Base-by-base conservation (phyloP, 2,888 invertebrate genomes). In the Amiota communis region DNA sequence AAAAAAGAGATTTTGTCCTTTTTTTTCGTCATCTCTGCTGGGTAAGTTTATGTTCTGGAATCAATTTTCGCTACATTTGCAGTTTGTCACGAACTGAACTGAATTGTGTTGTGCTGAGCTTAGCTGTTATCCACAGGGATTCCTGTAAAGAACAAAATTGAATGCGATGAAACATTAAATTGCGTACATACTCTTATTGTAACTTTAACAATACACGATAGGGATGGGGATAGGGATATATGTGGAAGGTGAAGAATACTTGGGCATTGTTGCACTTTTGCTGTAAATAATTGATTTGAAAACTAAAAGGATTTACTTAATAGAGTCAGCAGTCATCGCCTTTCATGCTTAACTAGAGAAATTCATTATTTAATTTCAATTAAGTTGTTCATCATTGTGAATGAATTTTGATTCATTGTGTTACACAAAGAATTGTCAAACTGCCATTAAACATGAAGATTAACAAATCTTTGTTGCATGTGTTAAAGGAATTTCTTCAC, bases 1-100 rank as follows among this genome's bases (percentile, higher is more conserved):
- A 20, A 59, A 59, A 11, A 20, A 20, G 13, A 59, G 17, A 17
- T 11, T 17, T 20, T 20, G 8, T 74, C 78, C 75, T 79, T 76
- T 80, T 57, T 57, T 15, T 57, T 57, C 15, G 6, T 57, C 53
- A n/a, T 12, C 13, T 8, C 53, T 57, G 57, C 20, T 36, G 36
- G 36, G 36, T 36, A 36, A 36, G 75, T 76, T 79, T 76, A 74
- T 75, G 71, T 71, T 74, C 57, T 57, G 73, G 72, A 59, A 77
- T 75, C 75, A 74, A 68, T 78, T 78, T 78, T 75, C 72, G 77
- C 75, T 65, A 76, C 80, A 80, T 77, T 75, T 80, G 79, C 81
- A 80, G 73, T 75, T 80, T 72, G 15, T 59, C 59, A 20, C n/a
- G 53, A 13, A 15, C 53, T 53, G 13, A 53, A 15, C n/a, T 15